These are phyloP conservation scores for Drosophila tripunctata DNA, from an alignment of 2,888 invertebrate genomes.

Conservation along the genomic window DNA sequence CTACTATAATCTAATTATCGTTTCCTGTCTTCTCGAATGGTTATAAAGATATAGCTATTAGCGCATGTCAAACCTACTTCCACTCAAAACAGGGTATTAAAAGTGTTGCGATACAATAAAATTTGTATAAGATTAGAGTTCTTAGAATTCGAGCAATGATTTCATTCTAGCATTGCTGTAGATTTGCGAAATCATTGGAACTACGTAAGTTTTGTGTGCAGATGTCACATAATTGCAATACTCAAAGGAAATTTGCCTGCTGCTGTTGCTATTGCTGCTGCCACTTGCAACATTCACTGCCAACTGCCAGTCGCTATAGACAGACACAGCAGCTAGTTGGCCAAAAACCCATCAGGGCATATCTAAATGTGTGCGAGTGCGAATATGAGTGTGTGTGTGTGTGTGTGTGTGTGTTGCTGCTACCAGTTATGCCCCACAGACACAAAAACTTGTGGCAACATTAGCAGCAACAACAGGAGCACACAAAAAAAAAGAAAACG, in stretches of 20 bases:
- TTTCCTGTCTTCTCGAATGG: no score
- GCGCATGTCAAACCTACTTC: no score
- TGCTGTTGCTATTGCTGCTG: slow-evolving; percentile 20
- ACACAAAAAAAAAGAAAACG: no score
- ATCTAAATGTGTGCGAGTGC: slow-evolving; percentile 10
- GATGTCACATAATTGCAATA: slow-evolving; percentile 34
- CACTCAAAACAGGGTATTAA: background rate
- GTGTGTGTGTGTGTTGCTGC: slow-evolving; percentile 20
- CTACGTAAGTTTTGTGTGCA: slow-evolving; percentile 3
- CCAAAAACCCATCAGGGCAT: slow-evolving; percentile 16
- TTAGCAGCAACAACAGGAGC: slow-evolving; percentile 22
- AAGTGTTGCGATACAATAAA: background rate
- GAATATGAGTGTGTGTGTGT: slow-evolving; percentile 8
- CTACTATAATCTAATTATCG: no score
- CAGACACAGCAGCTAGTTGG: slow-evolving; percentile 29
- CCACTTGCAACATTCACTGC: slow-evolving; percentile 28
- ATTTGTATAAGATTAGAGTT: background rate
- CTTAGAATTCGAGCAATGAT: background rate
- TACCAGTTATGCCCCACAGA: slow-evolving; percentile 37
- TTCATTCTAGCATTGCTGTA: background rate
- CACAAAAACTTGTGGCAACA: slow-evolving; percentile 55
- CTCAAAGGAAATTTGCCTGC: slow-evolving; percentile 33
- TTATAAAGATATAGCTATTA: no score
- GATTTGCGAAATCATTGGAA: background rate
- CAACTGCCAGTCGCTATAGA: slow-evolving; percentile 17